Evolutionary conservation across 2,797 vertebrate genomes (phyloP).

Genomic region (Amazona finschi): DNA sequence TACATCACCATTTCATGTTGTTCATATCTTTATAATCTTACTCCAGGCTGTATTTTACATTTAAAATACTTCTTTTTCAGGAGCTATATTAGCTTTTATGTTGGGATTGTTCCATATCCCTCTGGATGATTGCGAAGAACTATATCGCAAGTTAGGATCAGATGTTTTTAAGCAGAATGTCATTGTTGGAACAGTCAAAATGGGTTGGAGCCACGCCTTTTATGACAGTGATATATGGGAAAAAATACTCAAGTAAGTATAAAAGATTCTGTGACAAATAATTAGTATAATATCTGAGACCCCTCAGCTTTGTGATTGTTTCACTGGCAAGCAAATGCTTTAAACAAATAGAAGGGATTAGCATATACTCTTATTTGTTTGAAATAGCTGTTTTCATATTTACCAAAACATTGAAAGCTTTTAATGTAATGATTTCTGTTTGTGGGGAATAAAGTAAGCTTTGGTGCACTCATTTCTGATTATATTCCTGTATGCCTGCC

Average conservation of each 20-base stretch:
- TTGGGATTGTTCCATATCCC: conserved; percentile 91
- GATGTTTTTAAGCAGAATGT: conserved; percentile 97
- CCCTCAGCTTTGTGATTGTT: not conserved
- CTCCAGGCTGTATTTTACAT: not conserved
- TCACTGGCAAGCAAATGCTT: not conserved
- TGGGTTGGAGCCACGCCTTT: conserved; percentile 97
- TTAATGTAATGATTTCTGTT: conserved; percentile 19
- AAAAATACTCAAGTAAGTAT: conserved; percentile 91
- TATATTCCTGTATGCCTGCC: not conserved
- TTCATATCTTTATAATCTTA: not conserved
- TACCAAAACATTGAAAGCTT: not conserved
- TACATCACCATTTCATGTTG: no score
- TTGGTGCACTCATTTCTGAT: conserved; percentile 8
- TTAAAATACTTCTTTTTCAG: conserved; percentile 72
- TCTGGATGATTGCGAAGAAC: conserved; percentile 90
- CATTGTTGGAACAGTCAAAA: conserved; percentile 94
- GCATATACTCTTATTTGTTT: not conserved
- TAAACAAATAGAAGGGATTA: not conserved
- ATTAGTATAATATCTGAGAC: not conserved
- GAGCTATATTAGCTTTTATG: conserved; percentile 95
- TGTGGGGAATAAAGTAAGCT: conserved; percentile 18
- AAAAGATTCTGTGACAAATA: not conserved
- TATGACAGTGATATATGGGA: conserved; percentile 96
- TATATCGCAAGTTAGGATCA: conserved; percentile 91
- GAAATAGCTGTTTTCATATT: not conserved